Evolutionary conservation across 2,113 vertebrate species (phyloP).

Genomic region (Pseudorasbora parva): DNA sequence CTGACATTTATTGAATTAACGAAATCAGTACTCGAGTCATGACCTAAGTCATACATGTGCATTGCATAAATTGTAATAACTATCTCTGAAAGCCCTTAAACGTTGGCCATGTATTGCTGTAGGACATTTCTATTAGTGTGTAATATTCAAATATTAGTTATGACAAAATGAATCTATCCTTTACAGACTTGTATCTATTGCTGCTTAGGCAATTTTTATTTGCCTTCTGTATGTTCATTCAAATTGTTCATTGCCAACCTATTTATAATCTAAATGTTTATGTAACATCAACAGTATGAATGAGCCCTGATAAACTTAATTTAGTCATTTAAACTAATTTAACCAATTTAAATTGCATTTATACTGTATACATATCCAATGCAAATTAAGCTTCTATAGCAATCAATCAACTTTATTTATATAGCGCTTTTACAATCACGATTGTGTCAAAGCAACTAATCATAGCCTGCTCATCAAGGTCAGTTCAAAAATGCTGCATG

Average conservation of each 20-base stretch:
- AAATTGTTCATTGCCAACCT: background rate
- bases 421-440: too few relatives aligned
- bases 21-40: slow-evolving; percentile 26
- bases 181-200: slow-evolving; percentile 11
- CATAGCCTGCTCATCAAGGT: too few relatives aligned
- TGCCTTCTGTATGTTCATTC: background rate
- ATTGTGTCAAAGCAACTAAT: too few relatives aligned
- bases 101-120: background rate
- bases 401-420: too few relatives aligned
- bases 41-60: slow-evolving; percentile 3
- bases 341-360: background rate
- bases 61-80: background rate
- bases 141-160: slow-evolving; percentile 24
- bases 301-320: background rate
- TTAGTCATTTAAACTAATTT: background rate
- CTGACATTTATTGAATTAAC: slow-evolving; percentile 27
- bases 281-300: background rate
- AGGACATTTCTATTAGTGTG: background rate
- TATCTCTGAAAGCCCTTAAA: slow-evolving; percentile 3
- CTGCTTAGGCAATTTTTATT: slow-evolving; percentile 10
- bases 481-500: too few relatives aligned
- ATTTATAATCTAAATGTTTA: slow-evolving; percentile 17
- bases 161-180: slow-evolving; percentile 36
- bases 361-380: background rate
- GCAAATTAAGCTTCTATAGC: background rate